Conservation (phyloP, 2,888 invertebrate species). For the Odontomyia ornata region DNA sequence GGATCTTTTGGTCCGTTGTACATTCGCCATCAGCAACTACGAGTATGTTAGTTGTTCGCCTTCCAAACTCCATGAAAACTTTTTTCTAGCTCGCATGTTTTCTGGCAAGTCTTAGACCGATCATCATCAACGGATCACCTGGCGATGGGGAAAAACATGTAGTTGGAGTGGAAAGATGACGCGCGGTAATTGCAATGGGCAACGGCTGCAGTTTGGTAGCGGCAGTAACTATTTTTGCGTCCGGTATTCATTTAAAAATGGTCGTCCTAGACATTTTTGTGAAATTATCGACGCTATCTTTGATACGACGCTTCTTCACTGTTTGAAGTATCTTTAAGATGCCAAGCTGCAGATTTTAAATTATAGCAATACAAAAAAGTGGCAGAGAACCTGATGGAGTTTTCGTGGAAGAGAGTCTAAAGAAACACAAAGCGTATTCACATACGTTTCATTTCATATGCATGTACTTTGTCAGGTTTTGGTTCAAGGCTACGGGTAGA, state of each 20-base stretch:
- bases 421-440: neutral
- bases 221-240: constrained; percentile 43
- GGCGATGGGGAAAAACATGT: constrained; percentile 24
- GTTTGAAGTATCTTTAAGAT: neutral
- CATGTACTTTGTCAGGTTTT: neutral
- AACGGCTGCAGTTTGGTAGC: constrained; percentile 39
- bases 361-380: constrained; percentile 11
- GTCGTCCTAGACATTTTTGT: constrained; percentile 42
- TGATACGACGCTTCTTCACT: neutral
- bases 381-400: neutral
- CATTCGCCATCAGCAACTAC: constrained; percentile 9
- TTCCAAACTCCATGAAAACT: constrained; percentile 30
- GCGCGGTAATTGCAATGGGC: constrained; percentile 39
- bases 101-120: constrained; percentile 32
- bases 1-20: neutral
- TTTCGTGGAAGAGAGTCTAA: constrained; percentile 32
- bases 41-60: constrained; percentile 28
- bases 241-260: constrained; percentile 45
- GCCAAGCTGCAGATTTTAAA: neutral
- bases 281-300: constrained; percentile 36
- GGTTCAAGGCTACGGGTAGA: neutral
- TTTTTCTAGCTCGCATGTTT: constrained; percentile 32
- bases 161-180: constrained; percentile 32
- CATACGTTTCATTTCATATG: too few relatives aligned
- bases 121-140: constrained; percentile 36